Percentiles rank a stretch among this genome's conserved stretches.
These are phyloP conservation scores for Alca torda DNA, from an alignment of 2,797 vertebrate genomes.

Conservation along the genomic window DNA sequence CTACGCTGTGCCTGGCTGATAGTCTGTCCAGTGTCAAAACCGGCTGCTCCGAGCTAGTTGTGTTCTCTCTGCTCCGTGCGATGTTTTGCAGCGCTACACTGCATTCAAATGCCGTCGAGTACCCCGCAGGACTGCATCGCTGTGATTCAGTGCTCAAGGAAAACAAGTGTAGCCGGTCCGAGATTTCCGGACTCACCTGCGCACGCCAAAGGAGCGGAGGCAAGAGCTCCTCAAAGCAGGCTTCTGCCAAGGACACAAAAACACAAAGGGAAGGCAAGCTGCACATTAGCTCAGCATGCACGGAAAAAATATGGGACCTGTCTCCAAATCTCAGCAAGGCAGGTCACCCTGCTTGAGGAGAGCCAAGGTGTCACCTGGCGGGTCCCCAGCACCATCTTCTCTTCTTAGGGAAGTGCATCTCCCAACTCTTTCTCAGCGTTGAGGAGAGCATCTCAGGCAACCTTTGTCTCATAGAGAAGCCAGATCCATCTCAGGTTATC, in stretches of 20 bases:
- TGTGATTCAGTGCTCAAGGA: background rate
- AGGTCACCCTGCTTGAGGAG: background rate
- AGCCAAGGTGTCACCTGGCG: background rate
- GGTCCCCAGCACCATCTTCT: background rate
- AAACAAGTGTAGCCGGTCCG: rapidly evolving
- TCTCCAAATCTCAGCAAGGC: background rate
- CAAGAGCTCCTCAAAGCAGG: background rate
- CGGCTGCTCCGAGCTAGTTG: background rate
- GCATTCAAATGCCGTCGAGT: background rate
- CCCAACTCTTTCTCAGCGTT: rapidly evolving
- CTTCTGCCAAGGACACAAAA: background rate
- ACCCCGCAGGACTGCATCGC: background rate
- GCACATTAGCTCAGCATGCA: background rate
- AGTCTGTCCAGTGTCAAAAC: background rate
- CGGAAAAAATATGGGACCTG: rapidly evolving
- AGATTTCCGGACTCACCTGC: background rate
- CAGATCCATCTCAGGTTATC: background rate
- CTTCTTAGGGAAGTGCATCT: background rate
- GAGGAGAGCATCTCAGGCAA: background rate
- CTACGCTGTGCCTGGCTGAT: background rate
- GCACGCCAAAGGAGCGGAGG: rapidly evolving
- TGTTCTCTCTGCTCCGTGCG: background rate
- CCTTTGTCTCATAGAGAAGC: background rate
- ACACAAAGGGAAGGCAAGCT: background rate
- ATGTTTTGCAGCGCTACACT: background rate